These are phyloP conservation scores for Eremobia ochroleuca DNA, from an alignment of 2,888 invertebrate species.

Conservation along the genomic window DNA sequence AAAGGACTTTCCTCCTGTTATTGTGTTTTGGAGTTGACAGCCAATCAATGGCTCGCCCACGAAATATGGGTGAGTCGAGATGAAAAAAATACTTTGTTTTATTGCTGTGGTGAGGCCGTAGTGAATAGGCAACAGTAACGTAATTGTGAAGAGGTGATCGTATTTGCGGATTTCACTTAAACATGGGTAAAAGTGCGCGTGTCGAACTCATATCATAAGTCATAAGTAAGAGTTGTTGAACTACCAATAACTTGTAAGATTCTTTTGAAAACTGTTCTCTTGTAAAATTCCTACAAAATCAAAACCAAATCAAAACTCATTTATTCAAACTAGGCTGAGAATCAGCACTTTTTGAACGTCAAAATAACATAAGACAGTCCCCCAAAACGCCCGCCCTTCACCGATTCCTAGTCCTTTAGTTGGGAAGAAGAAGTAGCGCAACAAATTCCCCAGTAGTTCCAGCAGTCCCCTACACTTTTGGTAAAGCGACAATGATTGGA, in stretches of 20 bases:
- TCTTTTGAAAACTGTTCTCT: neutral
- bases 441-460: no score
- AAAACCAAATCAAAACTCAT: no score
- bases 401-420: no score
- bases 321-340: no score
- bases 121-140: conserved; percentile 17
- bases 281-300: neutral
- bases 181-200: neutral
- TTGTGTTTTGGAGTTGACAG: conserved; percentile 76
- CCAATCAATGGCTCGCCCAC: conserved; percentile 75
- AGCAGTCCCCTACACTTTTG: neutral
- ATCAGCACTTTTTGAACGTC: no score
- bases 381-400: no score
- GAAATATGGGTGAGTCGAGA: conserved; percentile 71
- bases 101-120: conserved; percentile 52
- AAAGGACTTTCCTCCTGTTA: conserved; percentile 72
- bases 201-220: neutral
- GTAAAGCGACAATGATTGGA: neutral
- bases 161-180: neutral
- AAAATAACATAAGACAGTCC: no score
- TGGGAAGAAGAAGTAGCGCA: no score
- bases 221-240: neutral
- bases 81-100: conserved; percentile 70
- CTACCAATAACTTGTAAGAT: neutral
- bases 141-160: neutral